Evolutionary conservation across 2,797 vertebrate genomes (phyloP), one percentile per base, ranked within the genome.

Genomic region (Arrhamphus sclerolepis): DNA sequence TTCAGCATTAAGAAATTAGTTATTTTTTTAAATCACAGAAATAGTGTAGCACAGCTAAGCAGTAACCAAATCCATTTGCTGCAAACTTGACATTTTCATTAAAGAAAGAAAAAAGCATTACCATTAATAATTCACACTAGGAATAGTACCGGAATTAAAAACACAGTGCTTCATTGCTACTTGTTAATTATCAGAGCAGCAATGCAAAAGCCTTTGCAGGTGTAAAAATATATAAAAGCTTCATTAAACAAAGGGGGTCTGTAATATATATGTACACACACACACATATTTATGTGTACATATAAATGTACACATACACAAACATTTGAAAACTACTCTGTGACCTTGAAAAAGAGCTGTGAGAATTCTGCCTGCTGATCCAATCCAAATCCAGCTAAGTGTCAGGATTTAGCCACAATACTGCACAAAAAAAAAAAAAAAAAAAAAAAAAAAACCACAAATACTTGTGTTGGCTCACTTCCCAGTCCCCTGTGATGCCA

Each of bases 391-490:
- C 63, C 75, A 71, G 77, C 80, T 77, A 80, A 83, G 84, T 87
- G 78, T 86, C 78, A 85, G 83, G 79, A 84, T 82, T 88, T 89
- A 62, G 70, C 77, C 46, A 63, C 81, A 79, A 69, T 84, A 87
- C 78, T 83, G 83, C 79, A 87, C 80, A 3, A 3, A 26, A 26
- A 26, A 26, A 26, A 26, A 26, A n/a, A n/a, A 75, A 72, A 49
- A 54, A 49, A 22, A 85, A 78, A 75, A 39, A 39, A 38, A 17
- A 34, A 18, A 20, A 44, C 82, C 75, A 82, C 64, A 61, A 86
- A 85, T 78, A 87, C 86, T 90, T 86, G 72, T 80, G 69, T 83
- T 92, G 91, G 91, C 88, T 75, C n/a, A n/a, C 54, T 67, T 91
- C 91, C 91, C 84, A 84, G 83, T 66, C 65, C 73, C 80, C 85